Evolutionary conservation across 2,888 invertebrate genomes (phyloP), one percentile per base, ranked within the genome.

Genomic region (Mythimna ferrago): DNA sequence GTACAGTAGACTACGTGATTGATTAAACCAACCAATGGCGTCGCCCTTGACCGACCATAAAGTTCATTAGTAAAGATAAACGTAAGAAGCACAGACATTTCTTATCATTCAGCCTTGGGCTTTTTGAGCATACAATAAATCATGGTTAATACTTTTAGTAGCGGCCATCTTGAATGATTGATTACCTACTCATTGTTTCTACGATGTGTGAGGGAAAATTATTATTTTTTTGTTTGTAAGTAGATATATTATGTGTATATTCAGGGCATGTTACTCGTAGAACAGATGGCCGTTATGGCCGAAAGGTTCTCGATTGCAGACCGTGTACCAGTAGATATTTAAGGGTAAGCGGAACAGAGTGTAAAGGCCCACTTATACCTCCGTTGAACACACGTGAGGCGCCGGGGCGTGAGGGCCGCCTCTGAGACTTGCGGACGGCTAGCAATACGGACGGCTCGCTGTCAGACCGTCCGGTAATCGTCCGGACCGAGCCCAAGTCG

Each of bases 161-260:
- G 69, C 64, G 26, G 71, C 64, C 79, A 70, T 78, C 10, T 75
- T 67, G 32, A 9, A 66, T 82, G 84, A 85, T 86, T 82, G 81
- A 84, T 81, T 71, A n/a, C n/a, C n/a, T n/a, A 48, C 66, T 48
- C 16, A 78, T 78, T 71, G 79, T 82, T 78, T 75, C 19, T 70
- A 38, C 19, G 32, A 26, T 58, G 71, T 66, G 69, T 73, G 53
- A 63, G n/a, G 63, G 56, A 26, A 35, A 64, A 61, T 56, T 3
- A 51, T 72, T 26, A 1, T 26, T 32, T 66, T 72, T 72, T 53
- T 69, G 32, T 57, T 32, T 48, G 11, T 38, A 4, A 10, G 41
- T 32, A 48, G 6, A 6, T 48, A 48, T 11, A 44, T 14, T 44
- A 41, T 38, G 35, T 53, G 9, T 68, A 19, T 62, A 41, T 51